Conservation (phyloP, 2,797 vertebrate species). For the Megaceryle alcyon region DNA sequence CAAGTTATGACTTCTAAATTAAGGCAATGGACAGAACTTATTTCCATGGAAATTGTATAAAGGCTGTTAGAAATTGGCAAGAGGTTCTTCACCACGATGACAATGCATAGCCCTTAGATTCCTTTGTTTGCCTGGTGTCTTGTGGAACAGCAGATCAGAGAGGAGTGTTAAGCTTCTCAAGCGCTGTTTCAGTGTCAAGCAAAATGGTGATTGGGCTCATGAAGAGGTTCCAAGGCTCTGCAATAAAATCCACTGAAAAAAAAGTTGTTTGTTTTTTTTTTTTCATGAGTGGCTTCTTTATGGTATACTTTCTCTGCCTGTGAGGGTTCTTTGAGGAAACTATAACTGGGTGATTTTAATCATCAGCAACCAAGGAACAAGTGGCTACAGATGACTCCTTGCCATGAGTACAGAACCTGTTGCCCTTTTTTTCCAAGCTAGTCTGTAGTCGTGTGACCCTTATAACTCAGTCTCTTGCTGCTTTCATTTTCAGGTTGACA, state of each 20-base stretch:
- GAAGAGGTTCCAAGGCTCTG: neutral
- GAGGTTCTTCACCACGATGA: neutral
- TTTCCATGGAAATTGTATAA: neutral
- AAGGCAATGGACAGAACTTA: neutral
- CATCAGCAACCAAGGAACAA: neutral
- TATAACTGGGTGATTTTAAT: neutral
- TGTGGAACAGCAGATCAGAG: neutral
- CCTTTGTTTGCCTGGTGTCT: neutral
- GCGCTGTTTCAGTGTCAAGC: neutral
- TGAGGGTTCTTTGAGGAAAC: neutral
- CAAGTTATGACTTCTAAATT: neutral
- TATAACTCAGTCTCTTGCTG: neutral
- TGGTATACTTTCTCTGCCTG: neutral
- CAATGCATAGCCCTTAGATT: neutral
- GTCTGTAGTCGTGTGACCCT: neutral
- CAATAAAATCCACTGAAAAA: neutral
- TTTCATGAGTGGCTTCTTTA: neutral
- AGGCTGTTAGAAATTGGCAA: neutral
- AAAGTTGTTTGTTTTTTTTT: neutral
- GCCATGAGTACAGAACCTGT: neutral
- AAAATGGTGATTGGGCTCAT: rapidly evolving
- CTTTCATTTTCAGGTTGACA: neutral
- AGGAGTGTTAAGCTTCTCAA: neutral
- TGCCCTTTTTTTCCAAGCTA: neutral
- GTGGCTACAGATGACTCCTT: neutral